phyloP scores from a whole-genome alignment of 92 coral and sea anemone species.

The Porites cylindrica region DNA sequence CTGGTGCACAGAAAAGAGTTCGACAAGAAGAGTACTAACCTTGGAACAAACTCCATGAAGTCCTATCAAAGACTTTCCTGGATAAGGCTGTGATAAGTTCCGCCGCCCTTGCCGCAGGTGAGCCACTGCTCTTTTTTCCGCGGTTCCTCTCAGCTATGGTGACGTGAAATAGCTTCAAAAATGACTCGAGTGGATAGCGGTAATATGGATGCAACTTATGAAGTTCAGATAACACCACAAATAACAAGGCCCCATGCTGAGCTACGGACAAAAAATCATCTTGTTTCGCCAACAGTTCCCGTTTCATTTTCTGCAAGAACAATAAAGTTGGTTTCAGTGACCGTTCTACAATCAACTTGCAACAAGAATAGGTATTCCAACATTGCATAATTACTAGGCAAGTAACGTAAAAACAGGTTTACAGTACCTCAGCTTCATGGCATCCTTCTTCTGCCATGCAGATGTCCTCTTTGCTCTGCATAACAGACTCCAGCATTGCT shows the following conservation, averaged over 20 bases:
- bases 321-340: neutral
- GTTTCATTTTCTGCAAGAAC: constrained; percentile 65
- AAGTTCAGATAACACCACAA: constrained; percentile 77
- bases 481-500: constrained; percentile 74
- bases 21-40: constrained; percentile 42
- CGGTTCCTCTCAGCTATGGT: constrained; percentile 82
- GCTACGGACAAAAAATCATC: constrained; percentile 89
- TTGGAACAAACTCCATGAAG: constrained; percentile 85
- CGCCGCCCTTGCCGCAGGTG: constrained; percentile 96
- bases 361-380: no score
- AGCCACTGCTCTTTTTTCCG: constrained; percentile 86
- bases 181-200: constrained; percentile 79
- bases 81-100: constrained; percentile 92
- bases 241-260: constrained; percentile 87
- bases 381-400: no score
- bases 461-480: constrained; percentile 72
- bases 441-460: constrained; percentile 78
- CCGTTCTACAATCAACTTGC: neutral
- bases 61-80: constrained; percentile 73
- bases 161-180: constrained; percentile 74
- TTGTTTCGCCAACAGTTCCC: constrained; percentile 74
- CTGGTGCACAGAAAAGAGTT: neutral
- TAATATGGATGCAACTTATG: constrained; percentile 78
- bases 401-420: no score
- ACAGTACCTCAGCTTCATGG: constrained; percentile 82